These are phyloP conservation scores for Monoplex corrugatus DNA, from an alignment of 2,888 invertebrate genomes.

Conservation along the genomic window DNA sequence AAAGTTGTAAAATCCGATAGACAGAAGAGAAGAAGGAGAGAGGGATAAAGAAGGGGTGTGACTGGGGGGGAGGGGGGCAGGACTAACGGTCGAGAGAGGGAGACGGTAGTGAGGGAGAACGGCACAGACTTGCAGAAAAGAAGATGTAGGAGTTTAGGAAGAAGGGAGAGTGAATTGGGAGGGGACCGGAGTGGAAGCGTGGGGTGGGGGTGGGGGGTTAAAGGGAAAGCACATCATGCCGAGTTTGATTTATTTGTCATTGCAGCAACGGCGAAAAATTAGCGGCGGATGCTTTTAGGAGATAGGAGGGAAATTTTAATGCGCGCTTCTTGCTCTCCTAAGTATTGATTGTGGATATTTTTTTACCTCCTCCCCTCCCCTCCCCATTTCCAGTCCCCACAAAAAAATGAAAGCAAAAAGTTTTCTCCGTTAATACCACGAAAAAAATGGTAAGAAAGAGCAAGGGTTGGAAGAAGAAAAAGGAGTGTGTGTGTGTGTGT, in stretches of 20 bases:
- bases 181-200: not conserved
- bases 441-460: constrained; percentile 28
- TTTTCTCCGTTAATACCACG: too few relatives aligned
- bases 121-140: not conserved
- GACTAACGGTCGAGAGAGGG: not conserved
- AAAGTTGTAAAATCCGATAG: not conserved
- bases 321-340: constrained; percentile 3
- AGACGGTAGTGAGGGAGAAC: not conserved
- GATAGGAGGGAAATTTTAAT: constrained; percentile 29
- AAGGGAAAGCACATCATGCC: not conserved
- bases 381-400: too few relatives aligned
- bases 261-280: not conserved
- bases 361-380: too few relatives aligned
- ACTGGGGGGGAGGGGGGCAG: too few relatives aligned
- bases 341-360: not conserved
- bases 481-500: not conserved
- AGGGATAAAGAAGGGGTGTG: not conserved
- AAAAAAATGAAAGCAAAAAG: too few relatives aligned
- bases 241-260: constrained; percentile 46
- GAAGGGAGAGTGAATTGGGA: not conserved
- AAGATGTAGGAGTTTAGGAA: not conserved
- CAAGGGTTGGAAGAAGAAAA: constrained; percentile 14
- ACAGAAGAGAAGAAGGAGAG: too few relatives aligned
- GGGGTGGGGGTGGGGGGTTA: not conserved
- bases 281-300: constrained; percentile 37